Base-by-base conservation (phyloP, 2,797 vertebrate genomes). In the Sebastes taczanowskii region DNA sequence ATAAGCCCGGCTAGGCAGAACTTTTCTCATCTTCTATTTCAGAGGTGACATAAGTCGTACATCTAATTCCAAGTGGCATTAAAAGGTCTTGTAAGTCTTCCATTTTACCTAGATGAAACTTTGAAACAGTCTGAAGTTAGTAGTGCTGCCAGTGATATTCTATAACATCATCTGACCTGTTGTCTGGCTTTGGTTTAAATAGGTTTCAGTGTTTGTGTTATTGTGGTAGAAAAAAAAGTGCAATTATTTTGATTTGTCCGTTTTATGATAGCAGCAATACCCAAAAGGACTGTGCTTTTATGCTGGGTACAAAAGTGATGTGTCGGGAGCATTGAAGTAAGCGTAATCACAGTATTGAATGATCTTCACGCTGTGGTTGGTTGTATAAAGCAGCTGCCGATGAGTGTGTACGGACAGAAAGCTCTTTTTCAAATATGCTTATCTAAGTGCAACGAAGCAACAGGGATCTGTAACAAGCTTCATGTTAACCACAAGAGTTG, bases 1-100 rank as follows among this genome's bases (percentile, higher is more conserved):
- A 56, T 65, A 65, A 87, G 71, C 55, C 73, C 58, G 20, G 71
- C 65, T 32, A 30, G 73, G 29, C 22, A 66, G 60, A 87, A 83
- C 55, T 64, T 68, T 76, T 79, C 79, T 49, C 29, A 81, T 70
- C 66, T 74, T 77, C 49, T 30, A 65, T 81, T 78, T 76, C 49
- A 55, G 55, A 79, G 67, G 70, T 86, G 65, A 72, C 68, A 66
- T 23, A 77, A 84, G 61, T 81, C 72, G 0, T 71, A 63, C 7
- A 35, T 85, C 30, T 80, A 74, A 63, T 53, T 80, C 46, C 46
- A 32, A 59, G 27, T 46, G 34, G 66, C 63, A 68, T 55, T 82
- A 75, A 87, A 83, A 72, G 9, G 30, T 77, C 46, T 66, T 71
- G 5, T 80, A 74, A 71, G 25, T 77, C 14, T 69, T 71, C 5